Conservation (phyloP, 2,888 invertebrate genomes). For the Drosophila neonasuta region DNA sequence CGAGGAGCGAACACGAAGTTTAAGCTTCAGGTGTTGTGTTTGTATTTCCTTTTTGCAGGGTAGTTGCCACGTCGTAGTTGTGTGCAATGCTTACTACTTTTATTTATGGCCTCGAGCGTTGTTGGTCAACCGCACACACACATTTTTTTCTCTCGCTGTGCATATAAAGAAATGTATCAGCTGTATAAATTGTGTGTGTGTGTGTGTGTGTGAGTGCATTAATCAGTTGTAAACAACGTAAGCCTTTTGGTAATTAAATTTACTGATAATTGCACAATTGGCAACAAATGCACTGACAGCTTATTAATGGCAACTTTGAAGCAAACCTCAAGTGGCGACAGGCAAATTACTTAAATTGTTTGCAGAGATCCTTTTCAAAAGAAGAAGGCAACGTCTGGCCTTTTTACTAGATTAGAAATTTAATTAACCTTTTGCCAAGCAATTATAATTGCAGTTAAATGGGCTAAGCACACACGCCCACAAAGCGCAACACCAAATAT, state of each 20-base stretch:
- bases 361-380: slow-evolving; percentile 11
- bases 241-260: slow-evolving; percentile 57
- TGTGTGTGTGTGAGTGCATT: slow-evolving; percentile 29
- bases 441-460: slow-evolving; percentile 61
- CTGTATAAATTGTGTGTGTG: slow-evolving; percentile 5
- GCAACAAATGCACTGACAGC: slow-evolving; percentile 35
- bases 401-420: slow-evolving; percentile 69
- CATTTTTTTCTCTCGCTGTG: not conserved
- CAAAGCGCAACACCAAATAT: too few relatives aligned
- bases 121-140: slow-evolving; percentile 47
- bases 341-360: slow-evolving; percentile 13
- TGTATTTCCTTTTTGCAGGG: slow-evolving; percentile 5
- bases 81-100: not conserved
- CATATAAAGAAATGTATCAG: slow-evolving; percentile 5
- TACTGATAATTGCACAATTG: slow-evolving; percentile 43
- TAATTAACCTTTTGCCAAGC: slow-evolving; percentile 57
- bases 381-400: slow-evolving; percentile 40
- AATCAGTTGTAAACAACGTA: slow-evolving; percentile 55
- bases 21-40: not conserved
- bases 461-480: slow-evolving; percentile 15
- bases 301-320: slow-evolving; percentile 29
- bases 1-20: not conserved
- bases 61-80: slow-evolving; percentile 19
- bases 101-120: slow-evolving; percentile 51
- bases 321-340: slow-evolving; percentile 1